Base-by-base conservation (phyloP, 2,888 invertebrate species). In the Stenchaetothrips biformis region DNA sequence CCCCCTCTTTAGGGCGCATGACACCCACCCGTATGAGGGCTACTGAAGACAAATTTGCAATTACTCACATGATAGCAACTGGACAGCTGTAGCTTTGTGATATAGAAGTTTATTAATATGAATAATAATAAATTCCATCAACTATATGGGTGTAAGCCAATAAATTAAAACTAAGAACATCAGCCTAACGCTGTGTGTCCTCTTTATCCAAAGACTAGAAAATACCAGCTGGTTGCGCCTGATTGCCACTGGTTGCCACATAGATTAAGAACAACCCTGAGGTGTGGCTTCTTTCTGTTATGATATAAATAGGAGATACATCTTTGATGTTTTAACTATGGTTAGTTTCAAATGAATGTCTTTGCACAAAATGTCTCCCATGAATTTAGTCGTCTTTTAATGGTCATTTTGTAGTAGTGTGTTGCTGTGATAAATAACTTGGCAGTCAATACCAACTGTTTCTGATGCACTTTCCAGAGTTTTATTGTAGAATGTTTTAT, bases 21-120 rank as follows among this genome's bases (percentile, higher is more conserved):
- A 74, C 67, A 74, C 67, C 25, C 67, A 74, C 25, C 67, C 67
- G 25, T 74, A 74, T 74, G 67, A 74, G 67, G 67, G 67, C 67
- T 74, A 74, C 11, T 74, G 21, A 74, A 37, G 37, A 37, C 37
- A 37, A 37, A 37, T 37, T 37, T 37, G 37, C 37, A 37, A 37
- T 4, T 37, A 2, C 37, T 2, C 37, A 37, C 37, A 37, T 37
- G 37, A 37, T 37, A 2, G 37, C 37, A 37, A 37, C 37, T 37
- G 37, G 37, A 37, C 18, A 18, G 7, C 13, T 59, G 18, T 18
- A 21, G 67, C 25, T 74, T 21, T 74, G 67, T 74, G 53, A 53
- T 53, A 53, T 53, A 16, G 53, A 53, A 53, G 53, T 53, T 59
- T 13, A 59, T 13, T 13, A 13, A 6, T 59, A 1, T 59, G 2